A percentile compares a stretch with the other conserved stretches of the same genome.
Evolutionary conservation across 1,140 invertebrate genomes (phyloP).

Genomic region (Trichogramma pretiosum): DNA sequence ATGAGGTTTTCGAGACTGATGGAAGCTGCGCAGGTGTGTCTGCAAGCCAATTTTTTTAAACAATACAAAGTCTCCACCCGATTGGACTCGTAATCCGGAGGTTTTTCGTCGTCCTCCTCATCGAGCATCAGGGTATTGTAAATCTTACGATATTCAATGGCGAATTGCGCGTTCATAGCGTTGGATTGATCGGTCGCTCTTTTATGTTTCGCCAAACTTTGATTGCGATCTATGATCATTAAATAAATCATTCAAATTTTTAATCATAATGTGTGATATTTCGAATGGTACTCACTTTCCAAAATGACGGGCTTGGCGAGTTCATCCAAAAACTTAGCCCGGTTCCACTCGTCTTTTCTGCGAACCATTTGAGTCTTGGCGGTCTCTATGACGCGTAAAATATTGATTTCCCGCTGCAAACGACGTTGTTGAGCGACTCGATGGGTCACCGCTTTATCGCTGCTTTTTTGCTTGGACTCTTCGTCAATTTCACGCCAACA

Average conservation of each 20-base stretch:
- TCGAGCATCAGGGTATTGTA: conserved; percentile 45
- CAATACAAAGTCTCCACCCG: conserved; percentile 48
- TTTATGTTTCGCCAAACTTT: not conserved
- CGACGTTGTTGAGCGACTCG: conserved; percentile 53
- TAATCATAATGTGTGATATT: not conserved
- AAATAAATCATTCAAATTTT: no score
- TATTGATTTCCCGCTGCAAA: conserved; percentile 57
- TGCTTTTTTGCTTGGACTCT: conserved; percentile 21
- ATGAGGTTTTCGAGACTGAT: conserved; percentile 50
- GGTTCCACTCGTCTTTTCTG: conserved; percentile 45
- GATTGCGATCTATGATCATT: no score
- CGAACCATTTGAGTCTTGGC: conserved; percentile 48
- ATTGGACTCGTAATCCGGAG: conserved; percentile 39
- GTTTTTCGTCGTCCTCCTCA: conserved; percentile 25
- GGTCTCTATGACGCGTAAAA: conserved; percentile 55
- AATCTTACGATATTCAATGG: conserved; percentile 50
- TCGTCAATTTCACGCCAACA: conserved; percentile 7
- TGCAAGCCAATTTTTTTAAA: conserved; percentile 41
- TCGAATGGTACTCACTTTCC: conserved; percentile 36
- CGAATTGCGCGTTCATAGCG: conserved; percentile 53
- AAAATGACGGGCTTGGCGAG: conserved; percentile 54
- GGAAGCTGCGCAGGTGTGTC: conserved; percentile 47
- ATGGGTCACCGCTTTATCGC: no score
- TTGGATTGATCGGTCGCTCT: conserved; percentile 42
- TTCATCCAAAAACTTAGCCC: conserved; percentile 52